Percentiles rank a stretch among this genome's conserved stretches.
These are phyloP conservation scores for Phenganax stokvisi DNA, from an alignment of 92 coral and sea anemone species.

Conservation along the genomic window DNA sequence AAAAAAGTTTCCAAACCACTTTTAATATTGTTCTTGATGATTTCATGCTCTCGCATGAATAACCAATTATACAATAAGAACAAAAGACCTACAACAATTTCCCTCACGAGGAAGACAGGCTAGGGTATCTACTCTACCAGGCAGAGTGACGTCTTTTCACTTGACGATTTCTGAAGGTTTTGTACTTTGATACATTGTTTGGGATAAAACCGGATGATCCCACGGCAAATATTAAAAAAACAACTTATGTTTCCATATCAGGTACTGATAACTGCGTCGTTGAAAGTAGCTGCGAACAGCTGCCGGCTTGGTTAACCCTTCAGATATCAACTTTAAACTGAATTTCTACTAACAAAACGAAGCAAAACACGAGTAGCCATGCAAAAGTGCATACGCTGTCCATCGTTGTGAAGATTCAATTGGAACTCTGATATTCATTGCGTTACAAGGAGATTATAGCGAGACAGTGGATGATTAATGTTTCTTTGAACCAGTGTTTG, in stretches of 20 bases:
- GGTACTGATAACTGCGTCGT: constrained; percentile 19
- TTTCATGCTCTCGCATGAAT: too few relatives aligned
- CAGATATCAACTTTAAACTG: neutral
- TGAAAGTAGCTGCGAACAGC: neutral
- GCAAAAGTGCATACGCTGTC: neutral
- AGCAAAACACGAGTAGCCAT: neutral
- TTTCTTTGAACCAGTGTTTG: too few relatives aligned
- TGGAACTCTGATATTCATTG: neutral
- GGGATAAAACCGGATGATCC: constrained; percentile 13
- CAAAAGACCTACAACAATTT: too few relatives aligned
- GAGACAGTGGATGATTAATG: too few relatives aligned
- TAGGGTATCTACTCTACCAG: neutral
- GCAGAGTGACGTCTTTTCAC: neutral
- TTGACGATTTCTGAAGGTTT: neutral
- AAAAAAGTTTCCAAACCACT: too few relatives aligned
- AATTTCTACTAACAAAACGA: neutral
- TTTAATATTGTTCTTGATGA: too few relatives aligned
- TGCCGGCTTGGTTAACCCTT: neutral
- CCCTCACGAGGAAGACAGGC: too few relatives aligned
- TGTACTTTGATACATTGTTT: constrained; percentile 5
- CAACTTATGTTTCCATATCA: constrained; percentile 28
- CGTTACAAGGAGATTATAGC: too few relatives aligned
- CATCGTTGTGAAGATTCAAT: neutral
- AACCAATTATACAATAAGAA: too few relatives aligned
- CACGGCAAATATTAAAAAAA: constrained; percentile 14